Percentiles rank a stretch among this genome's conserved stretches.
Conservation (phyloP, 2,888 invertebrate genomes). For the Autographa gamma region DNA sequence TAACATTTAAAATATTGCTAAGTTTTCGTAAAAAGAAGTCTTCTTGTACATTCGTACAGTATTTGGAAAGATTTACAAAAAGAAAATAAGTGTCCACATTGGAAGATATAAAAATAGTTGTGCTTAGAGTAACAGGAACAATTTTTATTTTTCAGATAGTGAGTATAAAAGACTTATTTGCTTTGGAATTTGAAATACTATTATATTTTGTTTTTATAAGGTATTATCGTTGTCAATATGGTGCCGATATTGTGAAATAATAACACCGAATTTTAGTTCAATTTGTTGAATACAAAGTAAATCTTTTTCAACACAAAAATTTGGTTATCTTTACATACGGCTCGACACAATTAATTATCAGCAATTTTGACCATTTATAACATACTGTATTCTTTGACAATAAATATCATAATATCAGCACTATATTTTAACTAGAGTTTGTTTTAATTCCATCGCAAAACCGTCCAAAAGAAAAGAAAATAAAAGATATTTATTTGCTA, state of each 20-base stretch:
- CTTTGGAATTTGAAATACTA: background rate
- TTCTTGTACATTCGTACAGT: conserved; percentile 28
- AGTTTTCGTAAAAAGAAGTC: conserved; percentile 52
- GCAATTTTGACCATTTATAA: no score
- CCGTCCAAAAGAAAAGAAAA: conserved; percentile 16
- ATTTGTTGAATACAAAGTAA: no score
- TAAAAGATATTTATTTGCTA: conserved; percentile 45
- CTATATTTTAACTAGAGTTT: background rate
- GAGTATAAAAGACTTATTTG: background rate
- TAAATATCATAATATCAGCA: background rate
- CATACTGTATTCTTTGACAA: no score
- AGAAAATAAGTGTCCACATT: conserved; percentile 2
- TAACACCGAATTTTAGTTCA: no score
- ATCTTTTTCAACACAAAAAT: no score
- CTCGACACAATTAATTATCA: no score
- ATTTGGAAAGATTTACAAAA: conserved; percentile 22
- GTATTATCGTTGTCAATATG: background rate
- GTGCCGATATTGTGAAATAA: background rate
- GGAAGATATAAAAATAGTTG: conserved; percentile 50
- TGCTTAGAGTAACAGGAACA: conserved; percentile 55
- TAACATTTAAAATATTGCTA: conserved; percentile 64
- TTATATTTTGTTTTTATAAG: no score
- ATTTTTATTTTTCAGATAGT: conserved; percentile 20
- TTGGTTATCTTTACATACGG: background rate
- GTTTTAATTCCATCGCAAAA: conserved; percentile 1